Evolutionary conservation across 2,797 vertebrate species (phyloP).

Genomic region (Tapirus indicus): DNA sequence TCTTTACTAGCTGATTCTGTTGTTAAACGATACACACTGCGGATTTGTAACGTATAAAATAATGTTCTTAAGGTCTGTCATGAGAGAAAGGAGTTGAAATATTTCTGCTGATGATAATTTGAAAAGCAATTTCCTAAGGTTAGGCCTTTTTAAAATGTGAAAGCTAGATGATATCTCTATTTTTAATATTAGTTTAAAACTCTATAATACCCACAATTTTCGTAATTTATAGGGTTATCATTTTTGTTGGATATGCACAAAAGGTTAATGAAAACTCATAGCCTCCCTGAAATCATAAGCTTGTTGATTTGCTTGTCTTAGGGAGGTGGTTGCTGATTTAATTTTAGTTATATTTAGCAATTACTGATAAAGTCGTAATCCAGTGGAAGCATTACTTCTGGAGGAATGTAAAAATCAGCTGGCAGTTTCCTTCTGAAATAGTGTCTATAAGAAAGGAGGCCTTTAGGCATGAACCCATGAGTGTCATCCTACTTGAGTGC

Average conservation of each 20-base stretch:
- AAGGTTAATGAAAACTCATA: neutral
- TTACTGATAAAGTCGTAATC: neutral
- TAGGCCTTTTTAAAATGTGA: neutral
- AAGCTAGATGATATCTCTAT: constrained; percentile 17
- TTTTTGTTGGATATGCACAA: neutral
- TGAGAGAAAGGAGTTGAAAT: neutral
- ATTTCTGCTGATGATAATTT: neutral
- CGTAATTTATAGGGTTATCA: neutral
- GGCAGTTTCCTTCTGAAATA: neutral
- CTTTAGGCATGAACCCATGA: fast-evolving
- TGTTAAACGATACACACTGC: neutral
- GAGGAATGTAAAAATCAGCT: neutral
- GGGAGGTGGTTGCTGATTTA: neutral
- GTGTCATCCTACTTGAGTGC: neutral
- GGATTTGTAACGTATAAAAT: neutral
- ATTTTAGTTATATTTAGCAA: neutral
- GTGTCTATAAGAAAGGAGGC: neutral
- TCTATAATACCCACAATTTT: neutral
- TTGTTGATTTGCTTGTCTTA: constrained; percentile 10
- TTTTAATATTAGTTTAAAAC: constrained; percentile 35
- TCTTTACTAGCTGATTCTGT: neutral
- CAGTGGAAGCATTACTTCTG: neutral
- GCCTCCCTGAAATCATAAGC: neutral
- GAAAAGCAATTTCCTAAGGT: constrained; percentile 8
- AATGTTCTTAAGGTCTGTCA: neutral